Evolutionary conservation across 64 coral and sea anemone species (phyloP), one percentile per base, ranked within the genome.

Genomic region (Montipora capricornis): DNA sequence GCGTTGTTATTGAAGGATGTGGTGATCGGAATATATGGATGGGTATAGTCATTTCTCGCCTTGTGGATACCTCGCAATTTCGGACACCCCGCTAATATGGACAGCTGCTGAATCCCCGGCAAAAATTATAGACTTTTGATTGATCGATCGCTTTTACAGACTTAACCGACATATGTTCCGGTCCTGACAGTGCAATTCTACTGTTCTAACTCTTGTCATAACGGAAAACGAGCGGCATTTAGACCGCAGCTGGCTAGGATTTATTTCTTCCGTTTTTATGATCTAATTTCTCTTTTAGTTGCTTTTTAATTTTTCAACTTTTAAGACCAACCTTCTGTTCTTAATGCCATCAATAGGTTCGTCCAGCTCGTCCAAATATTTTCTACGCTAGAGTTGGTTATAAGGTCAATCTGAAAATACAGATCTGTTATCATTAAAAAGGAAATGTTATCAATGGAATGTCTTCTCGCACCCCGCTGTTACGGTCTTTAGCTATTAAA

Each of bases 121-220:
- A 74, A 74, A 74, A 74, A 24, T 37, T 74, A 37, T 29, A 74
- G 24, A 74, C 70, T 24, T 37, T 74, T 37, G 70, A 20, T 74
- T 74, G n/a, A 74, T 74, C 19, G 61, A 13, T 66, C 12, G 70
- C 70, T 74, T 26, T 74, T 74, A 74, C 70, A 74, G 70, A 74
- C n/a, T 74, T 74, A 74, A 55, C n/a, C 5, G 70, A 74, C 20
- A 74, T 20, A 74, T 74, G 19, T 74, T 74, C 24, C 70, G 70
- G 70, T 74, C 70, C 70, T 37, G n/a, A 74, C 70, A 74, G 70
- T 37, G 4, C 24, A 74, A 74, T 74, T 74, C 24, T 74, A 0
- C 24, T 74, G 24, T 24, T 74, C 24, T 74, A 24, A 74, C 70
- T 74, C 24, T 74, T 20, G 70, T 74, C 24, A 74, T 74, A 74